These are phyloP conservation scores for Philhelius pedissequus DNA, from an alignment of 2,888 invertebrate genomes.

Conservation along the genomic window DNA sequence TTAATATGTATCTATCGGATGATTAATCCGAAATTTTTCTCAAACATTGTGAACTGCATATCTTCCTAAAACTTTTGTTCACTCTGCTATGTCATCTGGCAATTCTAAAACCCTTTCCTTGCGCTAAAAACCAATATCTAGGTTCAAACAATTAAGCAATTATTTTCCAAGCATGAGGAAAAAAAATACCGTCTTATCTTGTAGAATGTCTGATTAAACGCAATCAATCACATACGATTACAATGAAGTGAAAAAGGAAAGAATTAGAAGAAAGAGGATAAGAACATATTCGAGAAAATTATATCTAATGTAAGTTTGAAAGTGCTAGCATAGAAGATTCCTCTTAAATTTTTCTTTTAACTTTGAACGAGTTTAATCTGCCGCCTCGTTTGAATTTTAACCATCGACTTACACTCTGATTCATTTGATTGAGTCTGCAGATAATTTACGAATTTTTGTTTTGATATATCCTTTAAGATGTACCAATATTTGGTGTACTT, in stretches of 20 bases:
- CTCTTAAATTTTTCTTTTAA: slow-evolving; percentile 30
- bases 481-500: too few relatives aligned
- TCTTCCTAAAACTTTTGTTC: too few relatives aligned
- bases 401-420: not conserved
- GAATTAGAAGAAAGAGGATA: not conserved
- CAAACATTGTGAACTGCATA: too few relatives aligned
- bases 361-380: slow-evolving; percentile 34
- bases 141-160: slow-evolving; percentile 2
- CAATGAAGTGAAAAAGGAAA: not conserved
- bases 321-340: slow-evolving; percentile 10
- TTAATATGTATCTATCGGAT: too few relatives aligned
- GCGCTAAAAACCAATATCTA: not conserved
- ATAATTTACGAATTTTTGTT: too few relatives aligned
- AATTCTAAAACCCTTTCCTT: not conserved
- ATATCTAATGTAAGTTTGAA: not conserved
- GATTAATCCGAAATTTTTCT: too few relatives aligned
- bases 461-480: too few relatives aligned
- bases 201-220: not conserved
- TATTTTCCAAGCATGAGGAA: not conserved
- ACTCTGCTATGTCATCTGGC: not conserved
- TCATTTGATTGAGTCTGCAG: not conserved
- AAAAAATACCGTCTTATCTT: not conserved
- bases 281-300: not conserved
- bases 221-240: slow-evolving; percentile 27
- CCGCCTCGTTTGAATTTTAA: not conserved